phyloP scores from a whole-genome alignment of 2,797 vertebrate genomes.

The Australoheros facetus region DNA sequence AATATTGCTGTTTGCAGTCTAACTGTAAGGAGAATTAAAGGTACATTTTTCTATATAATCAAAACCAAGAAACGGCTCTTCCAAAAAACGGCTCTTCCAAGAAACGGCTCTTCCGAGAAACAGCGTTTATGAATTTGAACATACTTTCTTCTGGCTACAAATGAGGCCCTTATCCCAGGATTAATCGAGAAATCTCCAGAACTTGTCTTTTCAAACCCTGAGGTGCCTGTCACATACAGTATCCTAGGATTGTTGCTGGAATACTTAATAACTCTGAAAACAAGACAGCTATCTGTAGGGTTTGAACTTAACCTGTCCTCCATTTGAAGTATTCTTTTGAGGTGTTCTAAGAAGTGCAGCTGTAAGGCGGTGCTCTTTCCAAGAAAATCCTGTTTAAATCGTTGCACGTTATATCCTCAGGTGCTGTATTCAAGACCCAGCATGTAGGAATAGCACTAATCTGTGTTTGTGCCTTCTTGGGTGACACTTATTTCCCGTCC shows the following conservation, averaged over 20 bases:
- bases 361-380: background rate
- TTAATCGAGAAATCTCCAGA: background rate
- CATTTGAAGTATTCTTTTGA: background rate
- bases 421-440: no score
- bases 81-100: background rate
- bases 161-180: background rate
- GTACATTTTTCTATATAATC: background rate
- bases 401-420: background rate
- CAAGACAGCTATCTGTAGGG: background rate
- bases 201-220: background rate
- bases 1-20: background rate
- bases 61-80: background rate
- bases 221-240: background rate
- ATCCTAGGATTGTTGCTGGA: background rate
- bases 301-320: background rate
- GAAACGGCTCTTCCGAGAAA: background rate
- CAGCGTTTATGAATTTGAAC: background rate
- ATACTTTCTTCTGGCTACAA: no score
- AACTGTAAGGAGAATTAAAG: background rate
- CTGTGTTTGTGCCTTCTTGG: no score
- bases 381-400: background rate
- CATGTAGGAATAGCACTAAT: background rate
- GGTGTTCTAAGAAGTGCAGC: background rate
- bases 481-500: accelerated
- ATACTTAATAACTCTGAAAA: background rate